phyloP scores from a whole-genome alignment of 1,140 invertebrate species.

The Dolichoris vasculosae region DNA sequence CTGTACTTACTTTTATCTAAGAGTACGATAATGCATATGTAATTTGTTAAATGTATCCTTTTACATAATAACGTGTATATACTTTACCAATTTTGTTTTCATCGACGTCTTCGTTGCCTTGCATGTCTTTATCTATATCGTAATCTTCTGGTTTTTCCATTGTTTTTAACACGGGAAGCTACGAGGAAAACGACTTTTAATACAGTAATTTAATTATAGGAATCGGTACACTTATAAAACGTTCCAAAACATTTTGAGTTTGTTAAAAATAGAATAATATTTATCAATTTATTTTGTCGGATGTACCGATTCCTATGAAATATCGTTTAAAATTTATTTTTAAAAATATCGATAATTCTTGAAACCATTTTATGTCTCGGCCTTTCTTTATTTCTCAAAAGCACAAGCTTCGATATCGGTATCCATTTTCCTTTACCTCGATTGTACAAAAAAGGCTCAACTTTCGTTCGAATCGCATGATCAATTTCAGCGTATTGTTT shows the following conservation, averaged over 20 bases:
- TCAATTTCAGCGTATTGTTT: conserved; percentile 93
- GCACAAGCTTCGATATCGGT: conserved; percentile 89
- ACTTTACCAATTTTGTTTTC: conserved; percentile 68
- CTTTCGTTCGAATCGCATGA: conserved; percentile 91
- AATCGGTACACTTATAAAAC: neutral
- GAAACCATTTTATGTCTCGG: conserved; percentile 84
- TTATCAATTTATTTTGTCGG: too few relatives aligned
- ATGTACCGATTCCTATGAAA: neutral
- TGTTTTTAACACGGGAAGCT: conserved; percentile 82
- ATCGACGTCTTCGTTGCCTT: conserved; percentile 61
- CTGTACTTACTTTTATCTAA: conserved; percentile 82
- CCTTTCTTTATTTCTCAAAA: conserved; percentile 90
- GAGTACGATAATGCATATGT: conserved; percentile 40
- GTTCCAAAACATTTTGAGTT: neutral
- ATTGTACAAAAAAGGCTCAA: conserved; percentile 95
- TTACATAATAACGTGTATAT: neutral
- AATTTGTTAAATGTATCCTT: neutral
- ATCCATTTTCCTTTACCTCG: conserved; percentile 92
- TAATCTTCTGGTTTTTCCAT: conserved; percentile 90
- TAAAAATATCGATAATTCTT: neutral
- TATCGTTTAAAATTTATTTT: neutral
- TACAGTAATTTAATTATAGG: neutral
- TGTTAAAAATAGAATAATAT: too few relatives aligned
- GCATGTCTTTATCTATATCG: conserved; percentile 83
- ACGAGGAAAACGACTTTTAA: conserved; percentile 45